Base-by-base conservation (phyloP, 2,888 invertebrate species). In the Entomobrya proxima region DNA sequence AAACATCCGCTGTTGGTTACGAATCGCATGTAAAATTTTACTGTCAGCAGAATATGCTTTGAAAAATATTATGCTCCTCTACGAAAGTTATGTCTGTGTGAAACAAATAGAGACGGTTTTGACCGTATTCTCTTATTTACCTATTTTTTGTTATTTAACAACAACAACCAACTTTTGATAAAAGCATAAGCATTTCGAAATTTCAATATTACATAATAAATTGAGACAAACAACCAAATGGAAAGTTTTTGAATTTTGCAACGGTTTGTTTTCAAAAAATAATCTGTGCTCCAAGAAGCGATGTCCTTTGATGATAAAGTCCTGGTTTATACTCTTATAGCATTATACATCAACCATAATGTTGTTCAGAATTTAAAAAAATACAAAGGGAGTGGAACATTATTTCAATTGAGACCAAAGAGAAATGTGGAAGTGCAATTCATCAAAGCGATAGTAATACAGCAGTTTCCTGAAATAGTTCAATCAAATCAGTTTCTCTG, bases 1-100 rank as follows among this genome's bases (percentile, higher is more conserved):
- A 64, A 75, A 82, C 61, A 83, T 67, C 79, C 79, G 35, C 58
- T 24, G 74, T 47, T 78, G n/a, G 13, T 77, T 32, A 67, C 77
- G 35, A 75, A 75, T 52, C 37, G 13, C 18, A 76, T 37, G 18
- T 47, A 44, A n/a, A n/a, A 30, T 64, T 64, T 78, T 64, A 7
- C 64, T 67, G 24, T 67, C 79, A 64, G 64, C 47, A 21, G 67
- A 21, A 76, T 37, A 58, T 1, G 50, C 30, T 21, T 64, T 64
- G 32, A 18, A 27, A 69, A 40, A 37, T 11, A 18, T 18, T 30
- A 24, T 30, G 30, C 9, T 15, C 24, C 15, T 21, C 24, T 58
- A 69, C 9, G 44, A 69, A 44, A 69, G 24, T 69, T 40, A 24
- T 67, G 27, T 64, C 15, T 44, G 69, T 13, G 7, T 27, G n/a